A percentile compares a stretch with the other conserved stretches of the same genome.
phyloP scores from a whole-genome alignment of 2,113 vertebrate genomes.

The Epinephelus cyanopodus region DNA sequence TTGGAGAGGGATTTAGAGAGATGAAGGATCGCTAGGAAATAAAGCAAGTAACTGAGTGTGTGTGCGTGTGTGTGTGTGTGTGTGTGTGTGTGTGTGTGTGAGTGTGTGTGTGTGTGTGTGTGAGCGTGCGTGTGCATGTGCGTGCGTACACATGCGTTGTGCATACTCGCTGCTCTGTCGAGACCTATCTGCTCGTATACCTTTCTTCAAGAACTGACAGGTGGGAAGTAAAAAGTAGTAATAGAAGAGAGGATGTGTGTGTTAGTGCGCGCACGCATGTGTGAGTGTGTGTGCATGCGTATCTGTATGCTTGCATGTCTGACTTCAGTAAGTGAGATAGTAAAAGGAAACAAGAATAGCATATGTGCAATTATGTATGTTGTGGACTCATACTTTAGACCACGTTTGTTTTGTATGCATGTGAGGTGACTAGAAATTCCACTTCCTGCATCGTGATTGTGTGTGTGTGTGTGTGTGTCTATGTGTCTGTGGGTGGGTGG shows the following conservation, averaged over 20 bases:
- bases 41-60: slow-evolving; percentile 19
- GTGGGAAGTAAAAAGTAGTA: slow-evolving; percentile 27
- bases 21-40: slow-evolving; percentile 53
- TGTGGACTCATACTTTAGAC: slow-evolving; percentile 26
- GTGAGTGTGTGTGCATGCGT: neutral
- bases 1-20: slow-evolving; percentile 29
- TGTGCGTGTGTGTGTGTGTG: slow-evolving; percentile 13
- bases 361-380: slow-evolving; percentile 38
- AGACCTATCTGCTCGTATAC: slow-evolving; percentile 32
- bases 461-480: neutral
- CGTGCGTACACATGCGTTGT: slow-evolving; percentile 1
- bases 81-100: slow-evolving; percentile 7
- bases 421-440: slow-evolving; percentile 4
- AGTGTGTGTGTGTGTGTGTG: slow-evolving; percentile 8
- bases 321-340: slow-evolving; percentile 1
- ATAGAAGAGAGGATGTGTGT: slow-evolving; percentile 8
- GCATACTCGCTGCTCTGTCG: slow-evolving; percentile 37
- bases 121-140: slow-evolving; percentile 6
- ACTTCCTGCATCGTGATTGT: slow-evolving; percentile 1
- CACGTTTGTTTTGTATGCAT: slow-evolving; percentile 24
- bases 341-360: slow-evolving; percentile 24
- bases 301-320: neutral
- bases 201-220: slow-evolving; percentile 45
- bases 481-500: neutral
- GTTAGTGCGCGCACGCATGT: neutral